Conservation (phyloP, 2,888 invertebrate species). For the Pristionchus fissidentatus region DNA sequence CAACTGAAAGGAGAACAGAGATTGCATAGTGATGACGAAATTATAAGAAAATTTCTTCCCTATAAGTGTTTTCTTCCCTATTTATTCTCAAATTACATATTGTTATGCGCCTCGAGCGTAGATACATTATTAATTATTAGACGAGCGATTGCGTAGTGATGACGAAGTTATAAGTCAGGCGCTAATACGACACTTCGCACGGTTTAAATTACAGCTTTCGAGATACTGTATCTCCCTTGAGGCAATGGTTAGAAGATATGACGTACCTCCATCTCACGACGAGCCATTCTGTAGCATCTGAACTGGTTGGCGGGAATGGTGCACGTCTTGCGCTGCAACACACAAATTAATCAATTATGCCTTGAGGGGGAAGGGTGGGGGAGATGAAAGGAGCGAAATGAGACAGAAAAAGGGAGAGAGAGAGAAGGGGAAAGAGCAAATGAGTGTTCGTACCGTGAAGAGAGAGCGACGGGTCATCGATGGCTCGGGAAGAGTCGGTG, state of each 20-base stretch:
- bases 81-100: too few species aligned
- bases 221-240: too few species aligned
- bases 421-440: background rate
- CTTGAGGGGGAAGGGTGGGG: background rate
- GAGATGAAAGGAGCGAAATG: background rate
- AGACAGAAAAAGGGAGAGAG: background rate
- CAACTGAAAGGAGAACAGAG: background rate
- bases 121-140: too few species aligned
- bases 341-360: background rate
- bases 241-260: too few species aligned
- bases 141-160: too few species aligned
- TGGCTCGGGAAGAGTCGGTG: background rate
- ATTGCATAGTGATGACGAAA: too few species aligned
- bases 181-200: too few species aligned
- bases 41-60: too few species aligned
- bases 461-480: background rate
- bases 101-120: too few species aligned
- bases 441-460: background rate
- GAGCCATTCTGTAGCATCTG: background rate
- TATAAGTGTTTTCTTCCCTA: too few species aligned
- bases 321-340: constrained; percentile 1
- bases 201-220: too few species aligned
- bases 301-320: background rate
- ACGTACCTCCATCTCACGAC: background rate
- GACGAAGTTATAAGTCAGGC: too few species aligned